phyloP scores from a whole-genome alignment of 1,140 invertebrate species.

The Drosophila parvula region DNA sequence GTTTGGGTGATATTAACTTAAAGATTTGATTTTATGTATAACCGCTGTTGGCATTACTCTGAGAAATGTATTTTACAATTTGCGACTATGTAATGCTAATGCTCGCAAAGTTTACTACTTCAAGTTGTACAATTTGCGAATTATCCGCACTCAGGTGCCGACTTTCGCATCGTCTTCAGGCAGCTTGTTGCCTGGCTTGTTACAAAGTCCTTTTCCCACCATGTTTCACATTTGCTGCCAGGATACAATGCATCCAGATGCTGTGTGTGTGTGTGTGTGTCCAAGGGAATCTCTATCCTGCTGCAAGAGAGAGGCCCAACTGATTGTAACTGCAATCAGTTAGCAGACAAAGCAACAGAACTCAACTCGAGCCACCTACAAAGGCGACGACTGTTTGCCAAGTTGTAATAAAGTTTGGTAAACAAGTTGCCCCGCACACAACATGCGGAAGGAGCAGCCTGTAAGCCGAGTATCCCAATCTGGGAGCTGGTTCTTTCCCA shows the following conservation, averaged over 20 bases:
- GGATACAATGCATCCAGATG: conserved; percentile 25
- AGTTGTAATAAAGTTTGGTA: conserved; percentile 82
- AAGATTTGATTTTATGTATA: no score
- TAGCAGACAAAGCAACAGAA: conserved; percentile 47
- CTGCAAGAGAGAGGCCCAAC: conserved; percentile 45
- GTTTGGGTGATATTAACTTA: not conserved
- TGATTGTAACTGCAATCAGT: conserved; percentile 77
- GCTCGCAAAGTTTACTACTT: conserved; percentile 17
- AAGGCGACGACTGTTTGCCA: conserved; percentile 80
- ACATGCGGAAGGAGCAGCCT: conserved; percentile 13
- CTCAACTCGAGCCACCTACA: conserved; percentile 52
- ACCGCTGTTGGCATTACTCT: not conserved
- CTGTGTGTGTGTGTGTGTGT: conserved; percentile 3
- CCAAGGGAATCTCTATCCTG: conserved; percentile 38
- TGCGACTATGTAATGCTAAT: conserved; percentile 13
- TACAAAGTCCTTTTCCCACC: conserved; percentile 43
- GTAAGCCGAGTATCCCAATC: conserved; percentile 39
- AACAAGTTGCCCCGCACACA: conserved; percentile 58
- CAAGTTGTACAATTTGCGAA: conserved; percentile 40
- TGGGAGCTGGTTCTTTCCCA: conserved; percentile 1
- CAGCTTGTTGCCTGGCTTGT: conserved; percentile 12
- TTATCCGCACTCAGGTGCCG: conserved; percentile 26
- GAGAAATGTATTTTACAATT: not conserved
- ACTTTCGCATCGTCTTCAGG: conserved; percentile 5
- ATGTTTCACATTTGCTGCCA: conserved; percentile 15